A percentile compares a stretch with the other conserved stretches of the same genome.
phyloP scores from a whole-genome alignment of 2,797 vertebrate species.

The Molothrus ater region DNA sequence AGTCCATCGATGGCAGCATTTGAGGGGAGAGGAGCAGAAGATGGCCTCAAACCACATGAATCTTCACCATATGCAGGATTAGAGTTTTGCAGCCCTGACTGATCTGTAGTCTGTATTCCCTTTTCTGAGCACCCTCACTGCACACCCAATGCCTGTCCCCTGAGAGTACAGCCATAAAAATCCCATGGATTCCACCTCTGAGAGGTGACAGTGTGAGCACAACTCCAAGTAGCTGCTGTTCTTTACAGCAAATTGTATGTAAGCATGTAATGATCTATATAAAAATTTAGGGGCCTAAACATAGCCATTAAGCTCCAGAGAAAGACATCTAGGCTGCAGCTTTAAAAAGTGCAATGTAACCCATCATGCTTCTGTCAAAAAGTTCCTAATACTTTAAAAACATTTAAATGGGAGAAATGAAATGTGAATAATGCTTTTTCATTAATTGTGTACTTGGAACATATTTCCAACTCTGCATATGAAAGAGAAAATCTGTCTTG shows the following conservation, averaged over 20 bases:
- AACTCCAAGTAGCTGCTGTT: not conserved
- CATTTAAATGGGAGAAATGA: not conserved
- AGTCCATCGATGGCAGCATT: not conserved
- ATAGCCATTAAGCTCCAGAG: not conserved
- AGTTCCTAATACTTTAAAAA: not conserved
- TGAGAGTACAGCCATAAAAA: rapidly evolving
- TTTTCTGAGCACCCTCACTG: not conserved
- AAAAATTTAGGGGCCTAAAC: not conserved
- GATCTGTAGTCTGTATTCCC: not conserved
- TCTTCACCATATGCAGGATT: not conserved
- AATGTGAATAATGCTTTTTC: not conserved
- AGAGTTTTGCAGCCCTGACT: not conserved
- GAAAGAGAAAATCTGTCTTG: not conserved
- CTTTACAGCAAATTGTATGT: not conserved
- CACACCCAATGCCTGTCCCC: not conserved
- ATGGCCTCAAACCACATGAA: not conserved
- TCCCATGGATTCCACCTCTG: not conserved
- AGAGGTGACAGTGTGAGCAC: not conserved
- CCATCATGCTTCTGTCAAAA: not conserved
- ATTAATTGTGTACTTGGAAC: not conserved
- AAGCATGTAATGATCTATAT: not conserved
- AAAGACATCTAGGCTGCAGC: not conserved
- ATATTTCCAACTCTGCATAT: not conserved
- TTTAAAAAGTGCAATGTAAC: not conserved
- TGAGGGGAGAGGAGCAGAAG: not conserved